phyloP scores from a whole-genome alignment of 2,888 invertebrate species.

The Pyrrhopygopsis socrates region DNA sequence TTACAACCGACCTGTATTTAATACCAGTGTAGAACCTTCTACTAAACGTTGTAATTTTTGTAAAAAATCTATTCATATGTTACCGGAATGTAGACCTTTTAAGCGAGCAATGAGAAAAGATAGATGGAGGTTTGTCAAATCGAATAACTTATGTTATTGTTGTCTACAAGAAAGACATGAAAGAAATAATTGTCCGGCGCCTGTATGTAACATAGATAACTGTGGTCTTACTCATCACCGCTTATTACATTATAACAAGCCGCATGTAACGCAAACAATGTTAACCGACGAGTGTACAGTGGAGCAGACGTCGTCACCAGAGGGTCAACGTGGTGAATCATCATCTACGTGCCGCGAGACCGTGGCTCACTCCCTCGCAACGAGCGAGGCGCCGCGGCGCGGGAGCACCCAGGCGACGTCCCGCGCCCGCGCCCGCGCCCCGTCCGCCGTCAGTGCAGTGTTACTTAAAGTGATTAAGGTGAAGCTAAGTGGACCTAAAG shows the following conservation, averaged over 20 bases:
- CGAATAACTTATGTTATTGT: slow-evolving; percentile 39
- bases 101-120: slow-evolving; percentile 70
- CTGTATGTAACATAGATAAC: slow-evolving; percentile 45
- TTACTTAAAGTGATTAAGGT: slow-evolving; percentile 62
- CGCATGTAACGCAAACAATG: neutral
- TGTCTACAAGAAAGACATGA: slow-evolving; percentile 29
- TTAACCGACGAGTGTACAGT: neutral
- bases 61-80: slow-evolving; percentile 60
- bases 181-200: slow-evolving; percentile 17
- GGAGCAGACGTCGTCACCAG: neutral
- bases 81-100: slow-evolving; percentile 66
- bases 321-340: neutral
- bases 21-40: neutral
- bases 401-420: neutral
- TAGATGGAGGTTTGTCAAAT: slow-evolving; percentile 59
- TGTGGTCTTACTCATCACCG: slow-evolving; percentile 66
- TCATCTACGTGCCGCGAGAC: neutral
- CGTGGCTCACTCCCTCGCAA: slow-evolving; percentile 16
- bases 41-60: slow-evolving; percentile 38
- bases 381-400: neutral
- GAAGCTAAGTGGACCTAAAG: slow-evolving; percentile 60
- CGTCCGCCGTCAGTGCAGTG: slow-evolving; percentile 1
- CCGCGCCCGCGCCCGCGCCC: neutral
- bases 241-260: slow-evolving; percentile 57
- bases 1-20: neutral